These are phyloP conservation scores for Scolopax mira DNA, from an alignment of 2,113 vertebrate genomes.

Conservation along the genomic window DNA sequence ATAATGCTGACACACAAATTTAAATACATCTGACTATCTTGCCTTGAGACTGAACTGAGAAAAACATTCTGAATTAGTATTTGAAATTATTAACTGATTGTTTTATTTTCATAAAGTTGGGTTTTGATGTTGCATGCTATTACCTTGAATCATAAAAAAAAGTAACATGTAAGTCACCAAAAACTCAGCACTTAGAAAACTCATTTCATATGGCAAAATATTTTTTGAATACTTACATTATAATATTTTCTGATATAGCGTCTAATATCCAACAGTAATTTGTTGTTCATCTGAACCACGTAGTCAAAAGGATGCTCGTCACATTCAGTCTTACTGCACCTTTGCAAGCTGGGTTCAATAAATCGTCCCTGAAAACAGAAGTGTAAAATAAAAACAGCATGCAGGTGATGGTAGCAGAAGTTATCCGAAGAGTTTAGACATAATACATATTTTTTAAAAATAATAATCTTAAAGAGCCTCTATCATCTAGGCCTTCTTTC, in stretches of 20 bases:
- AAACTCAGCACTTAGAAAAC: background rate
- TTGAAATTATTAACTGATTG: background rate
- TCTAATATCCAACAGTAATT: slow-evolving; percentile 89
- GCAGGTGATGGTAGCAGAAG: background rate
- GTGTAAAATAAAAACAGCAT: background rate
- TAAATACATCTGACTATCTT: background rate
- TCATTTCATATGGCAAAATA: background rate
- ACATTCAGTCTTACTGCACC: slow-evolving; percentile 87
- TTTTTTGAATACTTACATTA: slow-evolving; percentile 81
- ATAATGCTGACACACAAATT: background rate
- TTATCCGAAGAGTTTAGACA: background rate
- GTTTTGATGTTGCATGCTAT: background rate
- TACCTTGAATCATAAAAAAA: background rate
- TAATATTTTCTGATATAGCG: slow-evolving; percentile 87
- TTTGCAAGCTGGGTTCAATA: slow-evolving; percentile 83
- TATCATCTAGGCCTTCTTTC: background rate
- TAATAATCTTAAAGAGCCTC: background rate
- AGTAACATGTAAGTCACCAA: background rate
- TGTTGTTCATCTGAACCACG: slow-evolving; percentile 83
- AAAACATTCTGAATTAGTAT: background rate
- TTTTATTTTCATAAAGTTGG: background rate
- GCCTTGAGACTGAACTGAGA: background rate
- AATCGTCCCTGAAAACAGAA: slow-evolving; percentile 75
- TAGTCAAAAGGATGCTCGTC: slow-evolving; percentile 73
- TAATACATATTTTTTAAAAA: background rate